These are phyloP conservation scores for Nannoperca australis DNA, from an alignment of 2,797 vertebrate genomes.

Conservation along the genomic window DNA sequence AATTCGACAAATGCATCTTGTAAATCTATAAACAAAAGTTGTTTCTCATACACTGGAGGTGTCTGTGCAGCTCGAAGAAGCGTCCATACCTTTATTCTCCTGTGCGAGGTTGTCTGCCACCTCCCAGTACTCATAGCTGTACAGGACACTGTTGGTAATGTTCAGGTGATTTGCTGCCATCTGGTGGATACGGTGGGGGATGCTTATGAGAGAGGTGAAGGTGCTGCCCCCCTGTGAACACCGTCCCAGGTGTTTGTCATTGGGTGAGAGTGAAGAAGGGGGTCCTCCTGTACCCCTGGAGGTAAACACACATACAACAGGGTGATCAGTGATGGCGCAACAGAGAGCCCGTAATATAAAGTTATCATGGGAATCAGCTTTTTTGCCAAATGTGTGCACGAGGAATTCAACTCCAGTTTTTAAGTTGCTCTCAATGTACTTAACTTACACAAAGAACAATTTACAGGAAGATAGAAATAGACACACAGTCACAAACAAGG, in stretches of 20 bases:
- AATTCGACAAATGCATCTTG: not conserved
- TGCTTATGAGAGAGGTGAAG: conserved; percentile 92
- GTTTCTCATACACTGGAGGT: not conserved
- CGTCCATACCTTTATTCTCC: conserved; percentile 92
- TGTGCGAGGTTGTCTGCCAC: conserved; percentile 97
- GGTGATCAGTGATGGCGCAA: conserved; percentile 7
- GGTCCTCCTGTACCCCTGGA: conserved; percentile 88
- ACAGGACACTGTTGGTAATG: conserved; percentile 98
- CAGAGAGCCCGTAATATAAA: not conserved
- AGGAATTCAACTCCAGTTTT: too few species aligned
- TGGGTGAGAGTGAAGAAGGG: conserved; percentile 88
- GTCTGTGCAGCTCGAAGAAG: not conserved
- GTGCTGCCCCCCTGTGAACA: conserved; percentile 87
- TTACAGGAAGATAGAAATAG: too few species aligned
- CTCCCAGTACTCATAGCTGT: conserved; percentile 99
- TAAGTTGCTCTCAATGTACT: too few species aligned
- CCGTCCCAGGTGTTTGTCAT: conserved; percentile 86
- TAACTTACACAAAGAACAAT: too few species aligned
- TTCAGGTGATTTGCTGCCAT: conserved; percentile 99
- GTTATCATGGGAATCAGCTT: not conserved
- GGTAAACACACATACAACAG: conserved; percentile 44
- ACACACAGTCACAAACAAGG: too few species aligned
- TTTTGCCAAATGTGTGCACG: too few species aligned
- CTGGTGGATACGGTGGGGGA: conserved; percentile 98
- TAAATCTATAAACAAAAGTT: not conserved